Percentiles rank a stretch among this genome's conserved stretches.
Evolutionary conservation across 1,140 invertebrate genomes (phyloP).

Genomic region (Ruditapes philippinarum): DNA sequence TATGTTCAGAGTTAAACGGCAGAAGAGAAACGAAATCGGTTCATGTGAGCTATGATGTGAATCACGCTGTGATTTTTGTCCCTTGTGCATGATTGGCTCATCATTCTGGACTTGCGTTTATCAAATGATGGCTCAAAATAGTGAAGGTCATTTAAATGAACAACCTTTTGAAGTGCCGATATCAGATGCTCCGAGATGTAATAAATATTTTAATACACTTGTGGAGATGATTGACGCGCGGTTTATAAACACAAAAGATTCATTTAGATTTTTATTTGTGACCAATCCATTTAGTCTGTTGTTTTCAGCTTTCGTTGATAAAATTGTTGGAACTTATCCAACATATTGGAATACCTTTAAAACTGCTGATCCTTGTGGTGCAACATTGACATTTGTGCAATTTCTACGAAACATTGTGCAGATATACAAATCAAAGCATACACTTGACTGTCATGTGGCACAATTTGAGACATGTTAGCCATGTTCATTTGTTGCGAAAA

Average conservation of each 20-base stretch:
- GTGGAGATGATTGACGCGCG: background rate
- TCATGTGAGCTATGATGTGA: background rate
- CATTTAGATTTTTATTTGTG: conserved; percentile 49
- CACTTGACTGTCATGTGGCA: conserved; percentile 7
- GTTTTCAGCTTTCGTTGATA: conserved; percentile 47
- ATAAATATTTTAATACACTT: background rate
- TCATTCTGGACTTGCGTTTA: conserved; percentile 39
- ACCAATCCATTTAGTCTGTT: conserved; percentile 21
- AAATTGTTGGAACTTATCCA: conserved; percentile 44
- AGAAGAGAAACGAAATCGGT: too few species aligned
- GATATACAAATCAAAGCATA: background rate
- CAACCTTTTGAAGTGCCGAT: conserved; percentile 50
- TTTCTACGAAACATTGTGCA: conserved; percentile 8
- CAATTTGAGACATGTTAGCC: conserved; percentile 2
- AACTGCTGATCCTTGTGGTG: background rate
- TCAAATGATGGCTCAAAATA: background rate
- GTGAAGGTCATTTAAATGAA: background rate
- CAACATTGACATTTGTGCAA: conserved; percentile 18
- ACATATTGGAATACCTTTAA: conserved; percentile 20
- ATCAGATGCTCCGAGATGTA: background rate
- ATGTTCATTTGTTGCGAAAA: conserved; percentile 41
- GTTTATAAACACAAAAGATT: background rate
- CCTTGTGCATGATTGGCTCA: conserved; percentile 19
- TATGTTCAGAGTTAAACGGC: too few species aligned
- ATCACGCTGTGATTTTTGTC: conserved; percentile 7